Evolutionary conservation across 2,888 invertebrate genomes (phyloP).

Genomic region (Philonicus albiceps): DNA sequence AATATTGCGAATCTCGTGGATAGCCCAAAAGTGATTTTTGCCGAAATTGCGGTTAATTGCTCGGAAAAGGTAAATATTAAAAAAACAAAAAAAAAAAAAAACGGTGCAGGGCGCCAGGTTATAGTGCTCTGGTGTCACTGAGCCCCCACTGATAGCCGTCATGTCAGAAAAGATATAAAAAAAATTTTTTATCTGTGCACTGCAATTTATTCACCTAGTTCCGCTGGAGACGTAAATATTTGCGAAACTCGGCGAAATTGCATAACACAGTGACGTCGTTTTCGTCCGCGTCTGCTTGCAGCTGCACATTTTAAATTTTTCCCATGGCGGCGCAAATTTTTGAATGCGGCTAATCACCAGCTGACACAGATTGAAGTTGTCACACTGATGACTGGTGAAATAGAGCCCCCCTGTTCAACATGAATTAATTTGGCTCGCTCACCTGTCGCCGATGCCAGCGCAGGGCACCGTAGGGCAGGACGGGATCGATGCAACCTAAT

Average conservation of each 20-base stretch:
- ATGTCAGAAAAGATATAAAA: neutral
- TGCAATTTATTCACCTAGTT: neutral
- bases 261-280: conserved; percentile 5
- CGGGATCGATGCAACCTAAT: conserved; percentile 19
- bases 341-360: neutral
- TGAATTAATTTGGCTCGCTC: conserved; percentile 12
- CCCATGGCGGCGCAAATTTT: neutral
- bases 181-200: neutral
- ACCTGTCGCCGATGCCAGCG: neutral
- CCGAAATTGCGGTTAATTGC: neutral
- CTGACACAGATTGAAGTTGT: conserved; percentile 14
- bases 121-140: neutral
- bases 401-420: neutral
- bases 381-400: neutral
- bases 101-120: neutral
- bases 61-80: neutral
- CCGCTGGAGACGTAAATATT: neutral
- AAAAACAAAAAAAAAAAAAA: neutral
- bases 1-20: neutral
- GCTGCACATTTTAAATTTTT: neutral
- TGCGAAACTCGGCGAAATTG: neutral
- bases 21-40: neutral
- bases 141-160: neutral
- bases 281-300: neutral
- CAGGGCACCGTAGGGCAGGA: neutral